Evolutionary conservation across 1,140 invertebrate species (phyloP).

Genomic region (Drosophila novamexicana): DNA sequence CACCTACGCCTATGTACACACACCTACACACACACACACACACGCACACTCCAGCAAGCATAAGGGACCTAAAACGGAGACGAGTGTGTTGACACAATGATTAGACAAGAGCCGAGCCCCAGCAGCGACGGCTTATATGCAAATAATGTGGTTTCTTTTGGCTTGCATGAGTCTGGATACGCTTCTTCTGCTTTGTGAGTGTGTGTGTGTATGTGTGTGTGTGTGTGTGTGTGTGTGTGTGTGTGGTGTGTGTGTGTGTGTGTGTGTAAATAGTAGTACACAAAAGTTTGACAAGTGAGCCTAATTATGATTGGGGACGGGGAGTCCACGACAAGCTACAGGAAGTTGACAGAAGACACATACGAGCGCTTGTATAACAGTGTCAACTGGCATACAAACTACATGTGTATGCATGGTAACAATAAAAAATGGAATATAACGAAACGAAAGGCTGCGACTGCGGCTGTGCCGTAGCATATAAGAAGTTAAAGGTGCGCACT

Average conservation of each 20-base stretch:
- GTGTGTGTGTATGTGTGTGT: background rate
- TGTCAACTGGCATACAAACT: conserved; percentile 36
- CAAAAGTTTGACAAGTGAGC: conserved; percentile 46
- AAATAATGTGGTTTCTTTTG: conserved; percentile 56
- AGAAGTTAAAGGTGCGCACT: conserved; percentile 40
- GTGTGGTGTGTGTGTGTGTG: background rate
- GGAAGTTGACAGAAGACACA: conserved; percentile 49
- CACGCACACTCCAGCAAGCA: too few relatives aligned
- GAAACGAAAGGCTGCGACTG: conserved; percentile 37
- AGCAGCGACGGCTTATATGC: conserved; percentile 49
- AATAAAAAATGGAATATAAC: conserved; percentile 27
- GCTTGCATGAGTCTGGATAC: conserved; percentile 43
- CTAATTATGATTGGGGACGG: conserved; percentile 45
- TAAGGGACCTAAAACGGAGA: conserved; percentile 13
- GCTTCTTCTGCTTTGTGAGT: conserved; percentile 5
- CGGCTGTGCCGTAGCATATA: conserved; percentile 25
- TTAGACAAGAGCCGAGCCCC: conserved; percentile 65
- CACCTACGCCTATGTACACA: conserved; percentile 59
- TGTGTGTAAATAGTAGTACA: conserved; percentile 16
- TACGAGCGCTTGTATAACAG: conserved; percentile 41
- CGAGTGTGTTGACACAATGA: conserved; percentile 61
- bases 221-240: conserved; percentile 1
- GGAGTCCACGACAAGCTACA: conserved; percentile 14
- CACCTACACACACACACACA: conserved; percentile 12
- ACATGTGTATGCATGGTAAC: background rate